Percentiles rank a stretch among this genome's conserved stretches.
These are phyloP conservation scores for Psittacula derbiana DNA, from an alignment of 2,797 vertebrate genomes.

Conservation along the genomic window DNA sequence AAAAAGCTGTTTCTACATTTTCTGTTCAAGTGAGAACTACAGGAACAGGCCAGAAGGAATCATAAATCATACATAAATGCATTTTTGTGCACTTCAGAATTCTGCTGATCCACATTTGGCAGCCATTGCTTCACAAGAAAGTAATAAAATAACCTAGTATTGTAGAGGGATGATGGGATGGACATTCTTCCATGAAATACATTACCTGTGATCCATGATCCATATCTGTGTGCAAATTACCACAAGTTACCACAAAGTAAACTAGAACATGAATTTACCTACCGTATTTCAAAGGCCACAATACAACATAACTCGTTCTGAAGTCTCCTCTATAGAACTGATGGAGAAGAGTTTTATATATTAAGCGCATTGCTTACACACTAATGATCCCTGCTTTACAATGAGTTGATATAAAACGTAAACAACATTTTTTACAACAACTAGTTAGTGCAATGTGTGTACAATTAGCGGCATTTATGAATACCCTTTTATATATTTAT, in stretches of 20 bases:
- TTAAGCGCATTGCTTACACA: background rate
- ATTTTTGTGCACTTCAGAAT: background rate
- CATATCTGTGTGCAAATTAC: background rate
- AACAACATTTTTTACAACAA: conserved; percentile 56
- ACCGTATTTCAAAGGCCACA: background rate
- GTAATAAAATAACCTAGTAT: background rate
- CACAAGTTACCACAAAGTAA: background rate
- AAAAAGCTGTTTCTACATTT: background rate
- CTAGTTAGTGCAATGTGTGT: conserved; percentile 35
- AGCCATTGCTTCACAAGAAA: background rate
- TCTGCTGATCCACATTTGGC: background rate
- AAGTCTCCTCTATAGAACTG: background rate
- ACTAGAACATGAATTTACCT: background rate
- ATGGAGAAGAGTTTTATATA: background rate
- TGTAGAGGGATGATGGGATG: background rate
- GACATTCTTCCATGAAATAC: background rate
- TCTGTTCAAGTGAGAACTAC: background rate
- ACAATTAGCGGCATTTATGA: conserved; percentile 63
- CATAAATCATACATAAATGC: background rate
- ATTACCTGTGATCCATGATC: background rate
- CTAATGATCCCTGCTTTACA: conserved; percentile 6
- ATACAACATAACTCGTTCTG: background rate
- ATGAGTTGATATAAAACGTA: conserved; percentile 61
- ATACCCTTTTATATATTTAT: conserved; percentile 55
- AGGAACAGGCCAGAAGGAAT: background rate